phyloP scores from a whole-genome alignment of 2,888 invertebrate genomes.

The Leistus spinibarbis region DNA sequence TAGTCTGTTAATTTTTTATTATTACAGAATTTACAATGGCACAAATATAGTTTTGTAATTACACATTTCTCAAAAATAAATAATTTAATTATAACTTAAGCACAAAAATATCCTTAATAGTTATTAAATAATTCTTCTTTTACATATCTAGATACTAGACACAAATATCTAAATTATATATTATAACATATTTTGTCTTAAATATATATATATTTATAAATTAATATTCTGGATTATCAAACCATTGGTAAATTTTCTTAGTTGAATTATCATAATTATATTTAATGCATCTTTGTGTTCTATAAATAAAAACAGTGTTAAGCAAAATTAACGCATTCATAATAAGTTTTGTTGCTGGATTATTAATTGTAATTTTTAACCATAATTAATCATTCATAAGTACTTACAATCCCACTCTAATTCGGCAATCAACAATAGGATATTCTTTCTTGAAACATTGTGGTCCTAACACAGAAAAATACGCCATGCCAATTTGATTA shows the following conservation, averaged over 20 bases:
- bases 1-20: too few species aligned
- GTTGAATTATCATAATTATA: constrained; percentile 61
- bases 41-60: background rate
- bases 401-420: constrained; percentile 54
- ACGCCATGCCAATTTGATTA: constrained; percentile 68
- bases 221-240: constrained; percentile 64
- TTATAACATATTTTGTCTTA: too few species aligned
- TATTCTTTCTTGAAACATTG: constrained; percentile 71
- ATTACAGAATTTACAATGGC: background rate
- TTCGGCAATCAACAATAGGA: constrained; percentile 60
- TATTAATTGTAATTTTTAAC: too few species aligned
- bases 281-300: constrained; percentile 58
- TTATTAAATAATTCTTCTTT: background rate
- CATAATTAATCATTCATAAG: too few species aligned
- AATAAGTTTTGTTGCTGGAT: constrained; percentile 6
- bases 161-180: background rate
- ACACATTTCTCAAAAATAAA: background rate
- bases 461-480: constrained; percentile 74
- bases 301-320: constrained; percentile 33
- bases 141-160: background rate
- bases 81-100: too few species aligned
- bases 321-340: too few species aligned
- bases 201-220: background rate
- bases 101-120: background rate
- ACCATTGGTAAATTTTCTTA: constrained; percentile 66